A percentile compares a stretch with the other conserved stretches of the same genome.
Conservation (phyloP, 37 sponge, comb jelly and placozoan genomes). For the Halichondria panicea region DNA sequence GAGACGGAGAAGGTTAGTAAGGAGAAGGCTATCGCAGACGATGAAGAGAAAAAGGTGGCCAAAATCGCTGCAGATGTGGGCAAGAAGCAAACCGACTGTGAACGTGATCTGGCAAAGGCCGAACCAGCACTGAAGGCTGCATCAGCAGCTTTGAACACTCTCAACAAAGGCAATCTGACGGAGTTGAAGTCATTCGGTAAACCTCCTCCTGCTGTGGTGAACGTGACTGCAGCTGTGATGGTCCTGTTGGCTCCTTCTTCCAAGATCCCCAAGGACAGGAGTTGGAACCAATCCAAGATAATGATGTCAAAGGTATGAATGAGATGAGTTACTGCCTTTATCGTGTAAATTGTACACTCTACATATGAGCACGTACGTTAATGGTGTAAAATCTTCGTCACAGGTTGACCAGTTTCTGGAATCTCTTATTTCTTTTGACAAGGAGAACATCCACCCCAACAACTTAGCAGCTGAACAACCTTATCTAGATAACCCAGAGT, state of each 20-base stretch:
- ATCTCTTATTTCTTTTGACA: conserved; percentile 86
- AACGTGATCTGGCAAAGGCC: conserved; percentile 90
- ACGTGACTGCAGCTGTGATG: conserved; percentile 94
- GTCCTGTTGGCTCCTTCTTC: conserved; percentile 76
- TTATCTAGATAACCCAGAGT: conserved; percentile 85
- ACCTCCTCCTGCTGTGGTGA: conserved; percentile 95
- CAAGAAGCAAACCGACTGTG: conserved; percentile 91
- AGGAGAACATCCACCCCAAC: conserved; percentile 89
- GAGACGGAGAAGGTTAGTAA: conserved; percentile 96
- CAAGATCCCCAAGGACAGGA: conserved; percentile 96
- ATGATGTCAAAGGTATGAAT: conserved; percentile 89
- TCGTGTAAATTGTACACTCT: not conserved
- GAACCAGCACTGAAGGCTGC: conserved; percentile 97
- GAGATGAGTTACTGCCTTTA: not conserved
- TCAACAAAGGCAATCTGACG: conserved; percentile 95
- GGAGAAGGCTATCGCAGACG: conserved; percentile 97
- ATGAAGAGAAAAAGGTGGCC: conserved; percentile 97
- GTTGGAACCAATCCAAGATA: conserved; percentile 86
- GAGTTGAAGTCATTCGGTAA: conserved; percentile 98
- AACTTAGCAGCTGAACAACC: conserved; percentile 88
- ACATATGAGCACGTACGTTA: not conserved
- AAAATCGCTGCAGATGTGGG: conserved; percentile 88
- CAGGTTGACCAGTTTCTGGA: conserved; percentile 90
- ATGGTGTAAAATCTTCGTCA: not conserved
- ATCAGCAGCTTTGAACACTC: conserved; percentile 87